Evolutionary conservation across 92 coral and sea anemone species (phyloP), one percentile per base, ranked within the genome.

Genomic region (Porites divaricata): DNA sequence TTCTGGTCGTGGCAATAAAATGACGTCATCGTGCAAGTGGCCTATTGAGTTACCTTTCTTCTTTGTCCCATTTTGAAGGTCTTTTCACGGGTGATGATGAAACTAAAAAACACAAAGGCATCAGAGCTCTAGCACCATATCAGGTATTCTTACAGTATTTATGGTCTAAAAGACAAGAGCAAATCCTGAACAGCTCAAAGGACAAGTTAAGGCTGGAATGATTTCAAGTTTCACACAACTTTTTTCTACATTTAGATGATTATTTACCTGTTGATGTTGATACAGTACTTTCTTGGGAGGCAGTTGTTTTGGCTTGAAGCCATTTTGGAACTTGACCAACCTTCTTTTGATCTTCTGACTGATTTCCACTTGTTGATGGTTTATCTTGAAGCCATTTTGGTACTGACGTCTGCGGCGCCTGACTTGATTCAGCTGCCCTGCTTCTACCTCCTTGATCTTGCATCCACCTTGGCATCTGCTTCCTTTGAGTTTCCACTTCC

Each of bases 401-500:
- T 22, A 81, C 1, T 41, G 17, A 53, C 62, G 72, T 78, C 19
- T 68, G 41, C 19, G 66, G 81, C 26, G 16, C 28, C n/a, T 49
- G 79, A 50, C 64, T 19, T 68, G 78, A 61, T 45, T 53, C 63
- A 25, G 35, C 67, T 57, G 69, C 67, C 13, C 21, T 23, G 6
- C 22, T 65, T 53, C 15, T 86, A 68, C 10, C 67, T 26, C 12
- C 57, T 8, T 80, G 25, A 3, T 68, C 86, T 50, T 91, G 93
- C 50, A 89, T 63, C 98, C 98, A 94, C 52, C 90, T 94, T 48
- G 98, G 98, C 61, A 87, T 17, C 20, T 86, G 80, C n/a, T 85
- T 67, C 63, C 70, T 69, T 41, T 41, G 69, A 41, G 77, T 70
- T 0, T 26, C 71, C 54, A 72, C 72, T 41, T 63, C 86, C 50